Evolutionary conservation across 2,113 vertebrate species (phyloP).

Genomic region (Cynocephalus volans): DNA sequence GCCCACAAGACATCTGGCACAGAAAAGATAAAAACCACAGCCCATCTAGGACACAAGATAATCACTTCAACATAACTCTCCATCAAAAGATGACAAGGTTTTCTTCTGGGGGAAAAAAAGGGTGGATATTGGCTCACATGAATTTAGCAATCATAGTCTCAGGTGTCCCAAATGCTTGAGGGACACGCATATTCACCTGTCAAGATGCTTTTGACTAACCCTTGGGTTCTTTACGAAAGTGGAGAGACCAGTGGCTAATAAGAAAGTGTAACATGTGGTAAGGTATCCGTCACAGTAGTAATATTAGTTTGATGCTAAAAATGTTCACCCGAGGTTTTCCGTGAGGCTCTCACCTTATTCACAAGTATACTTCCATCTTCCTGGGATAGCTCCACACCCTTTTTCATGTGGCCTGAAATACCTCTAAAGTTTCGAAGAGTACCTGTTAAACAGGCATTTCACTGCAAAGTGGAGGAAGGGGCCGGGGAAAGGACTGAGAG

Average conservation of each 20-base stretch:
- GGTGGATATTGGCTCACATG: not conserved
- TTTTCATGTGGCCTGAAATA: not conserved
- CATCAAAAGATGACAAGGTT: not conserved
- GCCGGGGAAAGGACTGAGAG: not conserved
- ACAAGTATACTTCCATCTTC: not conserved
- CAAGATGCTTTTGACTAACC: not conserved
- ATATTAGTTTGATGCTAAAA: not conserved
- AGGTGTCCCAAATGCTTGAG: not conserved
- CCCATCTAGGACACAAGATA: not conserved
- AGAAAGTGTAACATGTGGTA: not conserved
- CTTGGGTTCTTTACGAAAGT: not conserved
- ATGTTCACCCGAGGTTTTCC: not conserved
- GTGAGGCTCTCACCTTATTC: not conserved
- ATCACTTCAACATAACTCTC: not conserved
- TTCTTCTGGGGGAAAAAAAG: not conserved
- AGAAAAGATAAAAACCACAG: not conserved
- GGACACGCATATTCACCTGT: not conserved
- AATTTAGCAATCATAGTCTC: not conserved
- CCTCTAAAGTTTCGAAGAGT: not conserved
- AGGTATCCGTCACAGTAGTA: not conserved
- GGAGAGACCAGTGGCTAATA: not conserved
- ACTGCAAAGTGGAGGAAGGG: not conserved
- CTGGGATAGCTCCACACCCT: not conserved
- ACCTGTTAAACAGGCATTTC: not conserved
- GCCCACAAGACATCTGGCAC: not conserved